These are phyloP conservation scores for Aquila chrysaetos DNA, from an alignment of 2,797 vertebrate species.

Conservation along the genomic window DNA sequence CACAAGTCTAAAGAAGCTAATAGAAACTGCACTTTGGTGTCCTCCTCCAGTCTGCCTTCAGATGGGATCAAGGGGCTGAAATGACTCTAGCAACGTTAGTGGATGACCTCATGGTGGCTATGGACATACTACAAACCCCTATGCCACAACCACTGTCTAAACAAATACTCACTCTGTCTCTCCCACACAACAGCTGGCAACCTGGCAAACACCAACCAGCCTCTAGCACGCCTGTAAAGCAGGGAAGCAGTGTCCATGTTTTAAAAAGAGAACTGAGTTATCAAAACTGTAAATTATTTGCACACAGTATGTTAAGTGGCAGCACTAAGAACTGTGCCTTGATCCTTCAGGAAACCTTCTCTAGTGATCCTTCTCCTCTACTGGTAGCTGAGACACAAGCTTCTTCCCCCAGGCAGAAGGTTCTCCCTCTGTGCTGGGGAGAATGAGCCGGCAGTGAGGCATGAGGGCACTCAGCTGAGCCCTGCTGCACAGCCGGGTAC, in stretches of 20 bases:
- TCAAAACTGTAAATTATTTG: neutral
- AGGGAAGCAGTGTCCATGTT: neutral
- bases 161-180: neutral
- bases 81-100: neutral
- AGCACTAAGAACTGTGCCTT: neutral
- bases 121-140: neutral
- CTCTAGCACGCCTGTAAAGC: neutral
- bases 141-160: neutral
- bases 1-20: neutral
- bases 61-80: neutral
- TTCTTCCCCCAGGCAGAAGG: neutral
- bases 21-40: neutral
- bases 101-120: neutral
- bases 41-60: neutral
- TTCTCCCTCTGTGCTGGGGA: fast-evolving
- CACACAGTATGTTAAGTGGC: neutral
- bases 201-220: neutral
- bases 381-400: neutral
- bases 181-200: neutral
- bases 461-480: neutral
- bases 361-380: neutral
- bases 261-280: neutral
- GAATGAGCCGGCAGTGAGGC: fast-evolving
- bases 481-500: neutral
- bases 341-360: neutral